phyloP scores from a whole-genome alignment of 2,888 invertebrate species.

The Psococerastis gibbosa region DNA sequence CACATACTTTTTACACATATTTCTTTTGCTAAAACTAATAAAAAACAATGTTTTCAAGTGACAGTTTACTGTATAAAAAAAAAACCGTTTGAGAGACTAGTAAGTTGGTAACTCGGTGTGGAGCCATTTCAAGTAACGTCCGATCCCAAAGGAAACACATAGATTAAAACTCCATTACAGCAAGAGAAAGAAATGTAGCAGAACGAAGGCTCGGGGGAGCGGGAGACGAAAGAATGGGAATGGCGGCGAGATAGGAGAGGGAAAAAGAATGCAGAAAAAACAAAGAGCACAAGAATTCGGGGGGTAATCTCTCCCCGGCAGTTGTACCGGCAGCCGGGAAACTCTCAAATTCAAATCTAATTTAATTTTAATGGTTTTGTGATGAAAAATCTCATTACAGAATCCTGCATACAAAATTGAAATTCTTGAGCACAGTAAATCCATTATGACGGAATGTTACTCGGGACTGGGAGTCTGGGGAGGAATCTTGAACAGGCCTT shows the following conservation, averaged over 20 bases:
- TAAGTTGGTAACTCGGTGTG: too few relatives aligned
- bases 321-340: neutral
- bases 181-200: neutral
- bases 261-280: neutral
- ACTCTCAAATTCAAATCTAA: conserved; percentile 10
- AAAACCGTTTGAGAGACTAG: too few relatives aligned
- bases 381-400: conserved; percentile 10
- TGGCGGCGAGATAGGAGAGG: neutral
- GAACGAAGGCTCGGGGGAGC: neutral
- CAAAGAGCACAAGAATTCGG: neutral
- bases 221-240: neutral
- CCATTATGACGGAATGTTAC: conserved; percentile 10
- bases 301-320: neutral
- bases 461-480: too few relatives aligned
- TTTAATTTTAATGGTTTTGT: conserved; percentile 11
- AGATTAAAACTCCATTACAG: neutral
- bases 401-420: conserved; percentile 9
- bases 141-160: neutral
- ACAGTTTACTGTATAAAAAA: too few relatives aligned
- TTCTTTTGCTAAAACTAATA: too few relatives aligned
- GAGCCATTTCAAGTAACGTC: too few relatives aligned
- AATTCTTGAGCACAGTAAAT: conserved; percentile 10
- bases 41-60: too few relatives aligned
- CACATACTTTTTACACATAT: too few relatives aligned
- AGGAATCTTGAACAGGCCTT: too few relatives aligned